Percentiles rank a stretch among this genome's conserved stretches.
Evolutionary conservation across 2,888 invertebrate species (phyloP).

Genomic region (Nymphalis urticae): DNA sequence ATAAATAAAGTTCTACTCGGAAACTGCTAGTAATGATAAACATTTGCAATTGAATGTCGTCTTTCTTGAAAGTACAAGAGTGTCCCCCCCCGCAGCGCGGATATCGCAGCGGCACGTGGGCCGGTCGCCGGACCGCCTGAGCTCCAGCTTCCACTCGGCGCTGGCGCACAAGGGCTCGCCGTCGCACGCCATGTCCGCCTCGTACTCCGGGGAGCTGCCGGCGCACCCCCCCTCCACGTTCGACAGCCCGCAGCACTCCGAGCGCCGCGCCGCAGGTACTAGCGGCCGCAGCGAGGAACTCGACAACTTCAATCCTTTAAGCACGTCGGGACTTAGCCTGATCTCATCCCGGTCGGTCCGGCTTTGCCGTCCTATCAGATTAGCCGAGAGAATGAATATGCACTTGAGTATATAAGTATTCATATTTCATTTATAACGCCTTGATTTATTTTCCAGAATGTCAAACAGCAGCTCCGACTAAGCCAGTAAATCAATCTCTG

Average conservation of each 20-base stretch:
- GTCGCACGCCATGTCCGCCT: slow-evolving; percentile 56
- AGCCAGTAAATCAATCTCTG: slow-evolving; percentile 80
- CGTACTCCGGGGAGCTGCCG: slow-evolving; percentile 61
- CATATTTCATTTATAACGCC: neutral
- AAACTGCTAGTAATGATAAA: neutral
- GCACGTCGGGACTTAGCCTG: no score
- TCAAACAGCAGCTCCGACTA: slow-evolving; percentile 37
- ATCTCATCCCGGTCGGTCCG: no score
- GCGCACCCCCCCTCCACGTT: slow-evolving; percentile 49
- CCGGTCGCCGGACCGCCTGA: slow-evolving; percentile 87
- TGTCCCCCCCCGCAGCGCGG: slow-evolving; percentile 61
- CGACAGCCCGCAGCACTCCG: slow-evolving; percentile 55
- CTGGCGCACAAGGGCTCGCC: slow-evolving; percentile 56
- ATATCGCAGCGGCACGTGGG: slow-evolving; percentile 68
- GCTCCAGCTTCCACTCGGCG: slow-evolving; percentile 85
- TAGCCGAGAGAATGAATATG: no score
- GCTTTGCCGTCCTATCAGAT: no score
- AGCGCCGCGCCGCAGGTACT: neutral
- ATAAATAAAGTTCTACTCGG: neutral
- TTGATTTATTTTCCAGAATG: neutral
- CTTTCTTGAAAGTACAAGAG: no score
- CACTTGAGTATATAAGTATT: no score
- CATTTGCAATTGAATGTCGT: no score
- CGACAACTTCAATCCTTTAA: no score
- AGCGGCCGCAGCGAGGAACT: slow-evolving; percentile 50